A percentile compares a stretch with the other conserved stretches of the same genome.
These are phyloP conservation scores for Zapus hudsonius DNA, from an alignment of 2,113 vertebrate genomes.

Conservation along the genomic window DNA sequence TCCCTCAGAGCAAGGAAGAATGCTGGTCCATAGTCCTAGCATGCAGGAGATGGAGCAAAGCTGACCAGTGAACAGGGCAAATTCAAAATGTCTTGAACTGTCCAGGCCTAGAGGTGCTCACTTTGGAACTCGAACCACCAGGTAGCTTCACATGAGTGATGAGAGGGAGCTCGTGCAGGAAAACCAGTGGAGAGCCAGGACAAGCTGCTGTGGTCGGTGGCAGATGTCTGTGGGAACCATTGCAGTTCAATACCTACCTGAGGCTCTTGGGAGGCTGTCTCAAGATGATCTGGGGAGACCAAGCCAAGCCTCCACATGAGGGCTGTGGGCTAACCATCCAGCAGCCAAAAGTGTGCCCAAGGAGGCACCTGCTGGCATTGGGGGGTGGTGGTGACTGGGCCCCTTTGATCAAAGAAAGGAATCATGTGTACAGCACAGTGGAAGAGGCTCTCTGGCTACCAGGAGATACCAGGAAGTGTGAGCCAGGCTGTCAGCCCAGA, in stretches of 20 bases:
- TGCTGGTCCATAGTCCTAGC: too few relatives aligned
- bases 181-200: neutral
- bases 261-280: neutral
- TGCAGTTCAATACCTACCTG: neutral
- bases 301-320: neutral
- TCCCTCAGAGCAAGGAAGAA: neutral
- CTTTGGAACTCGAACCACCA: neutral
- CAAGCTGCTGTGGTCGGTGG: neutral
- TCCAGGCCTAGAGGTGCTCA: neutral
- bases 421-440: neutral
- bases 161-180: neutral
- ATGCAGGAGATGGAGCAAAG: neutral
- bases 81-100: neutral
- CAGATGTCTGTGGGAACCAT: too few relatives aligned
- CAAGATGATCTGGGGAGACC: neutral
- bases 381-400: neutral
- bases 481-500: neutral
- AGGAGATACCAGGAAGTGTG: neutral
- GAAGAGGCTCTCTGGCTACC: neutral
- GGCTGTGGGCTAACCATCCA: neutral
- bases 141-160: neutral
- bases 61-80: neutral
- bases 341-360: neutral
- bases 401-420: neutral
- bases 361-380: neutral